Conservation (phyloP, 2,113 vertebrate genomes). For the Bufo bufo region DNA sequence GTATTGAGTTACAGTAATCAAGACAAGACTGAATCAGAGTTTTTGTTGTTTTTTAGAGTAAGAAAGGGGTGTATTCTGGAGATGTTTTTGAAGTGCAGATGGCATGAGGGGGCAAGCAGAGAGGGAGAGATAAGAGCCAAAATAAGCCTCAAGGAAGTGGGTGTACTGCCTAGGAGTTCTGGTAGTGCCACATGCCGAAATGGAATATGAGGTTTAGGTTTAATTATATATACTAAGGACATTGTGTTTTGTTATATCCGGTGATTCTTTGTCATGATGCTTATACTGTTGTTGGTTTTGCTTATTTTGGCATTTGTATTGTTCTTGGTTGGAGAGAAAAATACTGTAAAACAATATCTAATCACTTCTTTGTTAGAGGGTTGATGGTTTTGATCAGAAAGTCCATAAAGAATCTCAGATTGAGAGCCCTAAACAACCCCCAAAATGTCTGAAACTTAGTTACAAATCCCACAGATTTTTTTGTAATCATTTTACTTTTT, state of each 20-base stretch:
- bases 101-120: too few relatives aligned
- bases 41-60: too few relatives aligned
- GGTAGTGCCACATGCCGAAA: too few relatives aligned
- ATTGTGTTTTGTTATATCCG: not conserved
- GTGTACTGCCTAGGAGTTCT: too few relatives aligned
- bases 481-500: conserved; percentile 45
- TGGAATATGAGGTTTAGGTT: too few relatives aligned
- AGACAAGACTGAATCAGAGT: too few relatives aligned
- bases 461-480: conserved; percentile 58
- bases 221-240: not conserved
- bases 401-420: not conserved
- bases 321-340: not conserved
- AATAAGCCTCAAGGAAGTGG: too few relatives aligned
- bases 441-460: conserved; percentile 46
- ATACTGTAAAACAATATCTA: not conserved
- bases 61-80: too few relatives aligned
- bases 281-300: not conserved
- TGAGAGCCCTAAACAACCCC: conserved; percentile 52
- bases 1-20: too few relatives aligned
- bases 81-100: too few relatives aligned
- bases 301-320: not conserved
- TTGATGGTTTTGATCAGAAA: not conserved
- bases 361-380: not conserved
- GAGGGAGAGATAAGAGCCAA: too few relatives aligned
- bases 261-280: not conserved